Evolutionary conservation across 1,140 invertebrate species (phyloP), one percentile per base, ranked within the genome.

Genomic region (Hyles euphorbiae): DNA sequence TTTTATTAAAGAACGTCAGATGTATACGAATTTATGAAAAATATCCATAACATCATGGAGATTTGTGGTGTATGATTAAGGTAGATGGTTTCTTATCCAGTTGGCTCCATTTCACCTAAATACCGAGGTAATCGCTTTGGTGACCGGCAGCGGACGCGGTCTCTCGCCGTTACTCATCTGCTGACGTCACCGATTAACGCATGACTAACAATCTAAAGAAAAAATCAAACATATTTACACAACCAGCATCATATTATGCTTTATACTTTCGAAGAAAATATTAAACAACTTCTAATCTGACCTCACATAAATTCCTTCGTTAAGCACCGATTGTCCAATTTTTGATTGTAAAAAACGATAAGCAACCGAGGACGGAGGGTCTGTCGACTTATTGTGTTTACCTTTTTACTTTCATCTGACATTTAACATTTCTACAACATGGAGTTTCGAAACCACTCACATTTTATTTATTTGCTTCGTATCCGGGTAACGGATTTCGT

Each of bases 121-220:
- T 74, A 68, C 71, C 69, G 57, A 62, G 62, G 54, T 72, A 74
- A 74, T 65, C 70, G 67, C 65, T 60, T 65, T 58, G 68, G 63
- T 68, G 69, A 72, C 66, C 62, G 68, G 64, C 67, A 61, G 45
- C 63, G 66, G 56, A 47, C 70, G 72, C 79, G 64, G 68, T 62
- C 54, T 77, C 59, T 63, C 47, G 61, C 58, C 63, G 67, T 83
- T 83, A 83, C 77, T 84, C 83, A 87, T 69, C 48, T 47, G 22
- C 53, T 87, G 81, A 84, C 81, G 83, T 87, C 83, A 87, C 60
- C 73, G 67, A 78, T 79, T 73, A 66, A 68, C 70, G 73, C 63
- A 74, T 83, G 83, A 87, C 70, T 84, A 84, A 83, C 65, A 73
- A 72, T 72, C 67, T 61, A 74, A 74, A 22, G 22, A 22, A 22